Conservation (phyloP, 2,113 vertebrate species). For the Lagopus leucura region DNA sequence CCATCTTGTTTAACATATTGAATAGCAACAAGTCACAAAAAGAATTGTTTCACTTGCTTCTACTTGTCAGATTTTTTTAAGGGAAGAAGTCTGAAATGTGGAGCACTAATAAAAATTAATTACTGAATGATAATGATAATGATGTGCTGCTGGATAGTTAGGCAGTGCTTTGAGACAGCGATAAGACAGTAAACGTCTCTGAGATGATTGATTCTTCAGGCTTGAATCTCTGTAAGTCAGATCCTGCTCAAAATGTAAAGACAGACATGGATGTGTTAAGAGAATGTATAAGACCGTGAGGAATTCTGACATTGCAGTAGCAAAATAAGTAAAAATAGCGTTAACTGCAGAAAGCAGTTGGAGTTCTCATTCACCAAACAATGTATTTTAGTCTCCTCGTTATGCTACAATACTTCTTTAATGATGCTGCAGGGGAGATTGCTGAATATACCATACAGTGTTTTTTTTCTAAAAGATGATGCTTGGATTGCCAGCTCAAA, state of each 20-base stretch:
- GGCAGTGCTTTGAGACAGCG: background rate
- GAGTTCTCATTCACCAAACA: constrained; percentile 20
- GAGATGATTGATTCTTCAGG: background rate
- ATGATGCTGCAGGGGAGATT: constrained; percentile 43
- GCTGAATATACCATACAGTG: constrained; percentile 27
- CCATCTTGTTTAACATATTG: background rate
- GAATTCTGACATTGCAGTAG: background rate
- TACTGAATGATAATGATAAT: background rate
- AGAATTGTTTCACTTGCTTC: background rate
- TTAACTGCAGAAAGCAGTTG: background rate
- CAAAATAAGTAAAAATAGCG: constrained; percentile 24
- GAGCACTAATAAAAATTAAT: background rate
- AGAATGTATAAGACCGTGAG: background rate
- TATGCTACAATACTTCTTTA: constrained; percentile 35
- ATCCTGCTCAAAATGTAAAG: background rate
- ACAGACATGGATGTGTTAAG: background rate
- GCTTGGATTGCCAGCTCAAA: constrained; percentile 38
- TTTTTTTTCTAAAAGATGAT: constrained; percentile 56
- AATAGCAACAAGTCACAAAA: background rate
- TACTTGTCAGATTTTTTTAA: background rate
- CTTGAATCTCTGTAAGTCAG: background rate
- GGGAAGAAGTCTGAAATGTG: background rate
- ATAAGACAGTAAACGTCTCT: background rate
- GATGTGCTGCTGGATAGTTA: background rate
- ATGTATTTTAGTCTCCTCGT: constrained; percentile 25